Conservation (phyloP, 2,888 invertebrate species). For the Eledona agricola region DNA sequence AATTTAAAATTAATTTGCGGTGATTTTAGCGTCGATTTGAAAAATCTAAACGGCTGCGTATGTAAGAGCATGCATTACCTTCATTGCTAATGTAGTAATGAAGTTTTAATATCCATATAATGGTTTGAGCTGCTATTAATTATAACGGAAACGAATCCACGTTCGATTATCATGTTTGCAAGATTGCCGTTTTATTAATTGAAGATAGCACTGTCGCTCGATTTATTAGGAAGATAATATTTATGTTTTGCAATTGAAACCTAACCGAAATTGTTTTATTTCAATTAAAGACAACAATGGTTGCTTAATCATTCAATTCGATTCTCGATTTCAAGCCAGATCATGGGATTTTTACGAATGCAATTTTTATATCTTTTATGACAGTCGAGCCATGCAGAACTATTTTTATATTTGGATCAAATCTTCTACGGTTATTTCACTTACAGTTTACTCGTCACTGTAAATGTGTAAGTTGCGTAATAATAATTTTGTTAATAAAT, state of each 20-base stretch:
- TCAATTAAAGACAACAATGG: conserved; percentile 20
- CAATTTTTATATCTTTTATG: too few relatives aligned
- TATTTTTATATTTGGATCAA: too few relatives aligned
- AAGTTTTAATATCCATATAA: conserved; percentile 39
- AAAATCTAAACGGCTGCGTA: conserved; percentile 25
- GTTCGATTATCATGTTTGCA: conserved; percentile 23
- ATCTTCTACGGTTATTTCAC: too few relatives aligned
- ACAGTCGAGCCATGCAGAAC: too few relatives aligned
- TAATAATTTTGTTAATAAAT: neutral
- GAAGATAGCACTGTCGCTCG: conserved; percentile 25
- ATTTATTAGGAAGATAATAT: conserved; percentile 22
- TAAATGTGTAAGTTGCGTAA: neutral
- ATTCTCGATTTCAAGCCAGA: neutral
- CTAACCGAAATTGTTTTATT: conserved; percentile 5
- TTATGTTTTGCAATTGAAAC: conserved; percentile 15
- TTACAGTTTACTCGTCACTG: too few relatives aligned
- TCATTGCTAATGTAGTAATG: conserved; percentile 35
- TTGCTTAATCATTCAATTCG: conserved; percentile 1
- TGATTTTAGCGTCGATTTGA: conserved; percentile 32
- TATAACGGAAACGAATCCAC: conserved; percentile 30
- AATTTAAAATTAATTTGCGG: conserved; percentile 31
- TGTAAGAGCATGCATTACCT: conserved; percentile 37
- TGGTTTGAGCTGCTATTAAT: conserved; percentile 30
- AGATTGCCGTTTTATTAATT: conserved; percentile 24
- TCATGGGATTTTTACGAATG: too few relatives aligned